Evolutionary conservation across 2,113 vertebrate genomes (phyloP).

Genomic region (Gallinago media): DNA sequence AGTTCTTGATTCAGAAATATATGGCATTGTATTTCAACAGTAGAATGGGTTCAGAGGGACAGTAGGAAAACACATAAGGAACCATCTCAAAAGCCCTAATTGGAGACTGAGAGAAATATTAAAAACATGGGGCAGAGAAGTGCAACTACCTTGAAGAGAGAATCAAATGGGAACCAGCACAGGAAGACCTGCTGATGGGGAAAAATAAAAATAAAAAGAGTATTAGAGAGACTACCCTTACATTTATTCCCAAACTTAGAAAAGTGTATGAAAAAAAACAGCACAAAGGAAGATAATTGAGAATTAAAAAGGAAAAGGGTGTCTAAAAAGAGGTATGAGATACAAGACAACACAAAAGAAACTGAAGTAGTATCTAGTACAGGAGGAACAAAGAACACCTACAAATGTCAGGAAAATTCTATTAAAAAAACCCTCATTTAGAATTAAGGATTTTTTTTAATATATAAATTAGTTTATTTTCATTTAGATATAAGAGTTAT

Average conservation of each 20-base stretch:
- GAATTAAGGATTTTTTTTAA: background rate
- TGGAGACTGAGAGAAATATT: background rate
- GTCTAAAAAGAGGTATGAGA: background rate
- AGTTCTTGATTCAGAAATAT: background rate
- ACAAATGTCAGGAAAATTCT: background rate
- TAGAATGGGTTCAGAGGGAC: background rate
- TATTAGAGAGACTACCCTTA: background rate
- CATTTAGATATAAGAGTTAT: conserved; percentile 75
- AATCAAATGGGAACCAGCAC: background rate
- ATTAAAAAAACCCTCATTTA: background rate
- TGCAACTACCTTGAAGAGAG: background rate
- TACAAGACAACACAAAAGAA: background rate
- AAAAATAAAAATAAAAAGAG: background rate
- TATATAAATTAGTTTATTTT: conserved; percentile 79
- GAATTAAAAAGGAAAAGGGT: background rate
- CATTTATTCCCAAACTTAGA: background rate
- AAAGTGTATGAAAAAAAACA: background rate
- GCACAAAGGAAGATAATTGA: background rate
- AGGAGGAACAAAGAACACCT: background rate
- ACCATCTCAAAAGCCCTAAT: background rate
- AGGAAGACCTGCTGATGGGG: background rate
- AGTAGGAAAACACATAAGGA: background rate
- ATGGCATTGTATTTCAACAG: background rate
- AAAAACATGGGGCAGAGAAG: background rate
- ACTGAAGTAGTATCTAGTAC: background rate